These are phyloP conservation scores for Nymphalis polychloros DNA, from an alignment of 2,888 invertebrate genomes.

Conservation along the genomic window DNA sequence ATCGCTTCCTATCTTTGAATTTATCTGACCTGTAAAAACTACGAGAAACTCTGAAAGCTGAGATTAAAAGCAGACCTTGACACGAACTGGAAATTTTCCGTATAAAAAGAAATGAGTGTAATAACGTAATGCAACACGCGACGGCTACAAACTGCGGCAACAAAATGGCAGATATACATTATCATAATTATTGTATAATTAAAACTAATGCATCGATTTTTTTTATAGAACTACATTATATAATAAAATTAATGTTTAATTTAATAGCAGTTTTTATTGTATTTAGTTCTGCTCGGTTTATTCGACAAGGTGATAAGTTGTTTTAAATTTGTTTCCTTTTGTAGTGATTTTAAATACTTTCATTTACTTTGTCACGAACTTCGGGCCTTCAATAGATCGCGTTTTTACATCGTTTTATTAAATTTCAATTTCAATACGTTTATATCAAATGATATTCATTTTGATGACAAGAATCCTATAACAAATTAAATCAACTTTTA, in stretches of 20 bases:
- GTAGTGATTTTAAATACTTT: slow-evolving; percentile 2
- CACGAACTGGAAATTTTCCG: slow-evolving; percentile 19
- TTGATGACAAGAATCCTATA: no score
- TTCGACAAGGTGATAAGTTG: slow-evolving; percentile 1
- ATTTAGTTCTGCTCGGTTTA: slow-evolving; percentile 3
- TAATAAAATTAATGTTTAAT: no score
- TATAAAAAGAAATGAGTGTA: slow-evolving; percentile 27
- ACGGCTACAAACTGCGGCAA: slow-evolving; percentile 9
- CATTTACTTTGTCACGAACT: slow-evolving; percentile 1
- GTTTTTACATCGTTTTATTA: background rate
- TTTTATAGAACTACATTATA: no score
- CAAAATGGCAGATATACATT: slow-evolving; percentile 12
- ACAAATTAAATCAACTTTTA: no score
- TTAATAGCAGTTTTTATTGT: background rate
- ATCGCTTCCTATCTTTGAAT: slow-evolving; percentile 3
- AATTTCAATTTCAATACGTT: no score
- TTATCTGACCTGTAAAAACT: slow-evolving; percentile 11
- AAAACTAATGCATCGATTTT: no score
- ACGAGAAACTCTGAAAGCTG: slow-evolving; percentile 16
- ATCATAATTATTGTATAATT: slow-evolving; percentile 11
- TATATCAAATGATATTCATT: no score
- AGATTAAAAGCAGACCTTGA: slow-evolving; percentile 29
- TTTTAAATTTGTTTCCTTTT: background rate
- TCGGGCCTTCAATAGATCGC: background rate
- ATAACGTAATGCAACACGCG: slow-evolving; percentile 24